Conservation (phyloP, 2,113 vertebrate genomes). For the Chaenogobius annularis region DNA sequence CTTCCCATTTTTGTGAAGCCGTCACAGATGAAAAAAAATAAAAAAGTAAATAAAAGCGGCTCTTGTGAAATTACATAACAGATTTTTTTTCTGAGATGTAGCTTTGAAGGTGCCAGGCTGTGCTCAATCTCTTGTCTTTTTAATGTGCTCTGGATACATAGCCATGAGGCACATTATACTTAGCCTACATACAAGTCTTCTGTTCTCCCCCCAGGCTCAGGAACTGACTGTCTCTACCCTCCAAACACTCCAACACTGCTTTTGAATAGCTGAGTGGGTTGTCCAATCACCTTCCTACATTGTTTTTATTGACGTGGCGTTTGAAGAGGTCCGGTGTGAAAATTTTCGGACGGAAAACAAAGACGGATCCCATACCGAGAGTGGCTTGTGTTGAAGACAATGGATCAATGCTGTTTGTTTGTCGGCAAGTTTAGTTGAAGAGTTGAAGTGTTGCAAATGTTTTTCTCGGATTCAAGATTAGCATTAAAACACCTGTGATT, state of each 20-base stretch:
- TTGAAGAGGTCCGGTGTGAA: constrained; percentile 28
- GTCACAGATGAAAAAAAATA: constrained; percentile 12
- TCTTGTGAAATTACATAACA: constrained; percentile 64
- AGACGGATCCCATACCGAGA: constrained; percentile 8
- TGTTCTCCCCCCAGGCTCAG: constrained; percentile 13
- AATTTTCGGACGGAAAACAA: constrained; percentile 24
- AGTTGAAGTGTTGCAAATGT: not conserved
- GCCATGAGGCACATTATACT: constrained; percentile 47
- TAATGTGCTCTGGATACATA: constrained; percentile 62
- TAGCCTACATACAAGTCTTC: constrained; percentile 35
- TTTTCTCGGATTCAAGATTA: too few species aligned
- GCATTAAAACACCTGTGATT: too few species aligned
- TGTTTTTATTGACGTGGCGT: constrained; percentile 49
- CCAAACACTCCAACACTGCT: constrained; percentile 23
- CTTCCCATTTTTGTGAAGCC: constrained; percentile 12
- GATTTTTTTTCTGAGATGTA: constrained; percentile 52
- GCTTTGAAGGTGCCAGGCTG: constrained; percentile 46
- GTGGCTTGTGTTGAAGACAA: constrained; percentile 23
- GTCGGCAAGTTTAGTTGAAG: not conserved
- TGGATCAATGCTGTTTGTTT: constrained; percentile 11
- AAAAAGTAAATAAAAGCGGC: constrained; percentile 10
- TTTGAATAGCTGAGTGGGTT: constrained; percentile 36
- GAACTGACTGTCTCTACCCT: constrained; percentile 16
- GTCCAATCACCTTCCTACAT: constrained; percentile 21
- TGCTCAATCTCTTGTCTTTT: constrained; percentile 53